These are phyloP conservation scores for Etheostoma perlongum DNA, from an alignment of 2,797 vertebrate genomes.

Conservation along the genomic window DNA sequence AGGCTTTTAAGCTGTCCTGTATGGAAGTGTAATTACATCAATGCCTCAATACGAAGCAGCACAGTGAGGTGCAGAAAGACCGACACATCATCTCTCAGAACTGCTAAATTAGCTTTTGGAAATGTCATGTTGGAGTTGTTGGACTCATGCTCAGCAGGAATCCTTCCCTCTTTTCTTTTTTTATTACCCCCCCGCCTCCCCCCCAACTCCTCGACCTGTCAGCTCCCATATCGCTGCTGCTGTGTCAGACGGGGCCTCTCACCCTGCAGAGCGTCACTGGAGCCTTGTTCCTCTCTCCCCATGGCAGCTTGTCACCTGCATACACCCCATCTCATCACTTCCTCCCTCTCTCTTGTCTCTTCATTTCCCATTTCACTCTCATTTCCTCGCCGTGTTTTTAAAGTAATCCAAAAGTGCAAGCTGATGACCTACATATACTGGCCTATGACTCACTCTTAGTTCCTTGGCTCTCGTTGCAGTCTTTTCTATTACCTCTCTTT, in stretches of 20 bases:
- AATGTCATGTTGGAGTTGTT: slow-evolving; percentile 79
- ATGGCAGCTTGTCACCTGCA: slow-evolving; percentile 74
- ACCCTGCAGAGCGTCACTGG: slow-evolving; percentile 50
- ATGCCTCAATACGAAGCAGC: slow-evolving; percentile 51
- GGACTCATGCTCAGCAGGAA: slow-evolving; percentile 76
- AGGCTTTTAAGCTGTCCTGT: slow-evolving; percentile 40
- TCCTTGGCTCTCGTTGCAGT: slow-evolving; percentile 25
- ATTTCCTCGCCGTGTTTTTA: slow-evolving; percentile 48
- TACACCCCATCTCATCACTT: slow-evolving; percentile 49
- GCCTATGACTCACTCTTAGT: slow-evolving; percentile 44
- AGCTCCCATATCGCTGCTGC: slow-evolving; percentile 73
- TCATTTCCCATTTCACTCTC: slow-evolving; percentile 56
- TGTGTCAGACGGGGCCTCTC: slow-evolving; percentile 75
- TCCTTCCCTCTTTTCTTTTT: slow-evolving; percentile 44
- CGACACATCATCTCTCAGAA: slow-evolving; percentile 70
- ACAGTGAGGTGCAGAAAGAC: slow-evolving; percentile 62
- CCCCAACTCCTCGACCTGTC: slow-evolving; percentile 69
- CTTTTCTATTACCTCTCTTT: slow-evolving; percentile 33
- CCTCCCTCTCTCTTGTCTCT: slow-evolving; percentile 46
- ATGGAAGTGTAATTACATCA: slow-evolving; percentile 68
- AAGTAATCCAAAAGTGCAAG: slow-evolving; percentile 47
- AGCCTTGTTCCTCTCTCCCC: slow-evolving; percentile 57
- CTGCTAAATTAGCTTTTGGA: slow-evolving; percentile 83
- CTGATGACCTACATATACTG: slow-evolving; percentile 52
- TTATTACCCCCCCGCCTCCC: background rate